A percentile compares a stretch with the other conserved stretches of the same genome.
Conservation (phyloP, 2,888 invertebrate species). For the Ennomos fuscantarius region DNA sequence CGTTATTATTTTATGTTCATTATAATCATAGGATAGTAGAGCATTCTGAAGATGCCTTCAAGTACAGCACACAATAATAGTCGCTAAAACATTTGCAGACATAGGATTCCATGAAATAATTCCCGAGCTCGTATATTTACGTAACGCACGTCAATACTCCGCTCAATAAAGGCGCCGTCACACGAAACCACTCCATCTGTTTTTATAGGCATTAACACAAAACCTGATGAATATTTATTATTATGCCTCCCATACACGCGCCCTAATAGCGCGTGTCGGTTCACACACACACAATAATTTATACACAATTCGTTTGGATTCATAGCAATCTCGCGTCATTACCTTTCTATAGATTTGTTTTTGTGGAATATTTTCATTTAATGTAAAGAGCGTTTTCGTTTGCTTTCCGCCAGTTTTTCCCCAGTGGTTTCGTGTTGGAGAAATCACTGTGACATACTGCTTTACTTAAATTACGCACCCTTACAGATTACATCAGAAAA, state of each 20-base stretch:
- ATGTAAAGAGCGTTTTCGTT: slow-evolving; percentile 32
- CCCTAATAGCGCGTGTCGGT: slow-evolving; percentile 66
- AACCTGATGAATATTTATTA: slow-evolving; percentile 70
- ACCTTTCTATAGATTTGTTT: slow-evolving; percentile 65
- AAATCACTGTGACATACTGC: no score
- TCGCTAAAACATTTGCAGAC: no score
- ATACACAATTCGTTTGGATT: slow-evolving; percentile 57
- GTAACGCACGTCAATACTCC: slow-evolving; percentile 13
- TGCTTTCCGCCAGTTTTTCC: slow-evolving; percentile 15
- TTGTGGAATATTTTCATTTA: slow-evolving; percentile 44
- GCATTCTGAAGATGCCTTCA: no score
- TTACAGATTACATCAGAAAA: no score
- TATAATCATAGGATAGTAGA: no score
- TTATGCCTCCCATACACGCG: slow-evolving; percentile 49
- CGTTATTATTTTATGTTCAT: no score
- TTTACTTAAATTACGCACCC: no score
- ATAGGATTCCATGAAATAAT: not conserved
- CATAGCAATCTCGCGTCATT: slow-evolving; percentile 67
- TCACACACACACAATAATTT: slow-evolving; percentile 53
- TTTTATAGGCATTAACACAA: slow-evolving; percentile 61
- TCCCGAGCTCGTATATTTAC: slow-evolving; percentile 5
- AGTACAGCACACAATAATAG: no score
- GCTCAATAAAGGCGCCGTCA: slow-evolving; percentile 18
- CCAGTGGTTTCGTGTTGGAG: not conserved
- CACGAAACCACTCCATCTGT: slow-evolving; percentile 44